Conservation (phyloP, 2,888 invertebrate species). For the Eurois occulta region DNA sequence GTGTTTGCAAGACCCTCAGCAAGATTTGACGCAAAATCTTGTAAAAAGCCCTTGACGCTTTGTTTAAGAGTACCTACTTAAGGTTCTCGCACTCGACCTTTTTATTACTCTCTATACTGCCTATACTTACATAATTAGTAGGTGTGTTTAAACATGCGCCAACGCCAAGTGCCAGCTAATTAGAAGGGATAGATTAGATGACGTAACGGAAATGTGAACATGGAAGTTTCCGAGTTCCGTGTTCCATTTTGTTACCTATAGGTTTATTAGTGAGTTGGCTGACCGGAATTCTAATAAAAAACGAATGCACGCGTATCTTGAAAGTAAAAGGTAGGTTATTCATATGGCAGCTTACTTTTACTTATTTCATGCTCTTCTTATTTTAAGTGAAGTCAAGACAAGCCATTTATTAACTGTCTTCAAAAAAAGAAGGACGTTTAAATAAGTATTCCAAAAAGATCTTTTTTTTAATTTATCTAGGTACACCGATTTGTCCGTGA, state of each 20-base stretch:
- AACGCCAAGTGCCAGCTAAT: background rate
- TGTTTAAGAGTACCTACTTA: background rate
- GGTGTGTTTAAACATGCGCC: conserved; percentile 1
- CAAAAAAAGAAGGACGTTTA: too few relatives aligned
- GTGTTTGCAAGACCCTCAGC: conserved; percentile 16
- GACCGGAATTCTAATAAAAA: too few relatives aligned
- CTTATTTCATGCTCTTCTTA: too few relatives aligned
- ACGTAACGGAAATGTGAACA: background rate
- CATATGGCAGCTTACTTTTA: too few relatives aligned
- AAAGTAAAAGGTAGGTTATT: too few relatives aligned
- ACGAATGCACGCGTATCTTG: background rate
- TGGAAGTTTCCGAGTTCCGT: background rate
- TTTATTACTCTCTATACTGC: background rate
- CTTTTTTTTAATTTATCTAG: too few relatives aligned
- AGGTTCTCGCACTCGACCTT: background rate
- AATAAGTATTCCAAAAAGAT: too few relatives aligned
- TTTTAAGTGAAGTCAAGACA: too few relatives aligned
- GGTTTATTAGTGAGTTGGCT: too few relatives aligned
- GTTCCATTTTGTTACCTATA: background rate
- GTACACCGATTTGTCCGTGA: too few relatives aligned
- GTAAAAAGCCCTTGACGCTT: conserved; percentile 14
- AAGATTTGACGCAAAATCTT: conserved; percentile 33
- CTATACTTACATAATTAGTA: conserved; percentile 14
- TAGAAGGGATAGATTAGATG: background rate
- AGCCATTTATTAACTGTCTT: too few relatives aligned